phyloP scores from a whole-genome alignment of 2,797 vertebrate genomes.

The Psittacula derbiana region DNA sequence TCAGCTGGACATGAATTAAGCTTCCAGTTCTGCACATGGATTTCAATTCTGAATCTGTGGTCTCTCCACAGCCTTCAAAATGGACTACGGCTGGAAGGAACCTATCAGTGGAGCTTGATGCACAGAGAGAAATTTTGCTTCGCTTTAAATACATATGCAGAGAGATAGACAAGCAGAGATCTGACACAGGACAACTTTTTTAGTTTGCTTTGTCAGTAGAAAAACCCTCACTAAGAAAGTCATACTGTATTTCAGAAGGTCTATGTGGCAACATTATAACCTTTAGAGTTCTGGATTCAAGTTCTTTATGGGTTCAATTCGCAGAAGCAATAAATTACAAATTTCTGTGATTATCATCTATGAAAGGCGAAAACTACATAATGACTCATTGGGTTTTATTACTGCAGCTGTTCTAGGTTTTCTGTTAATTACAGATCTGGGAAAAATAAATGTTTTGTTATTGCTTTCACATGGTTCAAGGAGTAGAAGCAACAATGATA shows the following conservation, averaged over 20 bases:
- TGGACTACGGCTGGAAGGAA: background rate
- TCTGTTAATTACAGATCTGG: conserved; percentile 69
- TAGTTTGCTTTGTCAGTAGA: background rate
- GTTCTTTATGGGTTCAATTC: conserved; percentile 53
- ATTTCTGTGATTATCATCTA: conserved; percentile 72
- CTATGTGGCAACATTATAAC: background rate
- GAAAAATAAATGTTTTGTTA: conserved; percentile 71
- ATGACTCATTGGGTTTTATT: conserved; percentile 72
- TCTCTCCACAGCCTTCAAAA: background rate
- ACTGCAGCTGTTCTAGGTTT: conserved; percentile 65
- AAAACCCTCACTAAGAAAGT: background rate
- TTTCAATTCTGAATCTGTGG: background rate
- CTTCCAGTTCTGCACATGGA: background rate
- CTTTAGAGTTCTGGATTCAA: conserved; percentile 36
- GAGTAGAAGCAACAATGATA: conserved; percentile 1
- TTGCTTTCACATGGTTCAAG: conserved; percentile 39
- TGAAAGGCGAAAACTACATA: conserved; percentile 71
- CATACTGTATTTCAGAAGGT: background rate
- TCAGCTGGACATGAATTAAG: background rate
- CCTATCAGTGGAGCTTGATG: background rate
- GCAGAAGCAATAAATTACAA: conserved; percentile 69
- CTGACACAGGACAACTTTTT: background rate
- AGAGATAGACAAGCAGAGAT: background rate
- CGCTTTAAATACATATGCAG: background rate
- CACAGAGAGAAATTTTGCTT: background rate